These are phyloP conservation scores for Aphelenchoides besseyi DNA, from an alignment of 1,140 invertebrate species.

Conservation along the genomic window DNA sequence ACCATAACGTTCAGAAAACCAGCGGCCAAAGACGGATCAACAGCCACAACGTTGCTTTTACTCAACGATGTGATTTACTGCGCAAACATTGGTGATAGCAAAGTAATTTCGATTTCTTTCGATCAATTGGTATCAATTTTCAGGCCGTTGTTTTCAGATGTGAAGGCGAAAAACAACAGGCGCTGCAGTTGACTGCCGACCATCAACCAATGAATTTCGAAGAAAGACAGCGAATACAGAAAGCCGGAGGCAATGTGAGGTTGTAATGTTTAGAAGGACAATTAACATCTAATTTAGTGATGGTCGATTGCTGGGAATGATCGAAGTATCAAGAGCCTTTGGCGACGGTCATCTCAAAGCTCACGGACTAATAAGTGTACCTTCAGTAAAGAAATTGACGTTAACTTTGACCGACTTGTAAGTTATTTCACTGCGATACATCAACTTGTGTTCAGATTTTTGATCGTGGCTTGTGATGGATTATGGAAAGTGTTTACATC, in stretches of 20 bases:
- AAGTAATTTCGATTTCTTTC: slow-evolving; percentile 54
- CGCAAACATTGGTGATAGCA: slow-evolving; percentile 67
- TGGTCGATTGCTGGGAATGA: slow-evolving; percentile 66
- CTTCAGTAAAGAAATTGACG: slow-evolving; percentile 66
- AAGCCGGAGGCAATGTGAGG: slow-evolving; percentile 66
- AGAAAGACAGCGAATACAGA: slow-evolving; percentile 67
- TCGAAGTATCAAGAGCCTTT: slow-evolving; percentile 67
- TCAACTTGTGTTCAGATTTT: slow-evolving; percentile 58
- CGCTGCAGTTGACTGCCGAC: slow-evolving; percentile 64
- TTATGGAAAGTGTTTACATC: slow-evolving; percentile 66
- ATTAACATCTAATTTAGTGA: slow-evolving; percentile 63
- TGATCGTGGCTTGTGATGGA: slow-evolving; percentile 67
- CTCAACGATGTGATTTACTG: slow-evolving; percentile 66
- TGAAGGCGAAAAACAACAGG: slow-evolving; percentile 59
- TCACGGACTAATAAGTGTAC: slow-evolving; percentile 64
- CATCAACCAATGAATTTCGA: slow-evolving; percentile 66
- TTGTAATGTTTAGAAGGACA: slow-evolving; percentile 26
- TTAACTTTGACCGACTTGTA: slow-evolving; percentile 65
- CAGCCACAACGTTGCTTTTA: slow-evolving; percentile 64
- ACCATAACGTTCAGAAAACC: slow-evolving; percentile 66
- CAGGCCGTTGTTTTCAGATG: slow-evolving; percentile 65
- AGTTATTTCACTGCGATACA: slow-evolving; percentile 19
- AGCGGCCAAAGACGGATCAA: slow-evolving; percentile 67
- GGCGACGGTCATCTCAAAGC: slow-evolving; percentile 67
- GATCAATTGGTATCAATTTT: slow-evolving; percentile 17